Base-by-base conservation (phyloP, 2,113 vertebrate species). In the Xenotilapia caudafasciata region DNA sequence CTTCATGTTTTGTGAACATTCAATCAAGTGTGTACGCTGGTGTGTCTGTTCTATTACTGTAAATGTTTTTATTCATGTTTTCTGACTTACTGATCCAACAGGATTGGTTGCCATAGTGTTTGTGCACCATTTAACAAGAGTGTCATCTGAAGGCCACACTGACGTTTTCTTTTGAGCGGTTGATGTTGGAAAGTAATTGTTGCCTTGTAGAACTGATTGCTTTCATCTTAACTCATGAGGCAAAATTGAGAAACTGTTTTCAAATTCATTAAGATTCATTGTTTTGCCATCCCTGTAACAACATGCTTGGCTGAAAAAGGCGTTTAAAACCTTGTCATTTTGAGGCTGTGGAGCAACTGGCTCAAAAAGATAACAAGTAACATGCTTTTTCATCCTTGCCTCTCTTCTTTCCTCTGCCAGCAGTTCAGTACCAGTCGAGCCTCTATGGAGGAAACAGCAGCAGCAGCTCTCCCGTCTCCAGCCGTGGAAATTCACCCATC, bases 341-440 rank as follows among this genome's bases (percentile, higher is more conserved):
- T 56, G 21, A 51, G 47, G 13, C 17, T 62, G 58, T 62, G 58
- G 58, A 62, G 28, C 58, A 35, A 42, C 26, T 23, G 9, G 55
- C 14, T 84, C 17, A 84, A 62, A 75, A 45, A 33, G 80, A 86
- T 65, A 80, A n/a, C 17, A 14, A 55, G 60, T 87, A 51, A 49
- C 79, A 42, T 85, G 53, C 81, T 49, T 82, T 87, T 62, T 86
- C 21, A 17, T 84, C 23, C n/a, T 84, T 28, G 12, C 51, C 54
- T 85, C 54, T 86, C 65, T 88, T 77, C 40, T 47, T 56, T 55
- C 33, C 0, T 90, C 79, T 86, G 42, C 12, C 75, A 40, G 17
- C 88, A 92, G 92, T 94, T 79, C 93, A 92, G 84, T 95, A 90
- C 92, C 94, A 93, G 80, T 82, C 94, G 2, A 91, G 89, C 38